Base-by-base conservation (phyloP, 1,140 invertebrate genomes). In the Zelostemma sp. region DNA sequence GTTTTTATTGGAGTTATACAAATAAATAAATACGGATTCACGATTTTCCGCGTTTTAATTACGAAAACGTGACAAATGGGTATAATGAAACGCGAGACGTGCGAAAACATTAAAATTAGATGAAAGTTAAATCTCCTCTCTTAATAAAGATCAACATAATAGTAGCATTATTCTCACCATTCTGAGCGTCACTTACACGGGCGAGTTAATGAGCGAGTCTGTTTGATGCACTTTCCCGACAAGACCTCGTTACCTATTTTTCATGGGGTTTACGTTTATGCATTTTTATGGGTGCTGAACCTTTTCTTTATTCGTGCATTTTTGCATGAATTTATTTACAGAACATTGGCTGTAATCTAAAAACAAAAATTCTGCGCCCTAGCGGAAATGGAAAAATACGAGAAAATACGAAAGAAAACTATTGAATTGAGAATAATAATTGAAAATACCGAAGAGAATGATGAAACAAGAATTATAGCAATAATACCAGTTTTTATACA, bases 211-310 rank as follows among this genome's bases (percentile, higher is more conserved):
- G 19, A 12, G 51, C 35, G 51, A 54, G 43, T 43, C 16, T 35
- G 53, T 35, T 56, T 40, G 16, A 46, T 45, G 46, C 15, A 46
- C 53, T 56, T 56, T 56, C 53, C 11, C 11, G 53, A 16, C 40
- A 41, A 56, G 53, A 43, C 41, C 53, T 46, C 40, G 35, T 56
- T 56, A 35, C 49, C 21, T 33, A 38, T 51, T 51, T 51, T 25
- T 55, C 53, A 28, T 25, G 40, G 18, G 53, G 28, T 38, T 2
- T 38, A 4, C 9, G 9, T 38, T 38, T 38, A 11, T 38, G 2
- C 9, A 38, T 38, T 38, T 9, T 38, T 2, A 4, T 2, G 2
- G 2, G 2, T n/a, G 14, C 35, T 38, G 2, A 1, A 4, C 1
- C 14, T 4, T 11, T n/a, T 38, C 9, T 38, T 38, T 38, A 38